These are phyloP conservation scores for Scaptomyza montana DNA, from an alignment of 1,140 invertebrate genomes.

Conservation along the genomic window DNA sequence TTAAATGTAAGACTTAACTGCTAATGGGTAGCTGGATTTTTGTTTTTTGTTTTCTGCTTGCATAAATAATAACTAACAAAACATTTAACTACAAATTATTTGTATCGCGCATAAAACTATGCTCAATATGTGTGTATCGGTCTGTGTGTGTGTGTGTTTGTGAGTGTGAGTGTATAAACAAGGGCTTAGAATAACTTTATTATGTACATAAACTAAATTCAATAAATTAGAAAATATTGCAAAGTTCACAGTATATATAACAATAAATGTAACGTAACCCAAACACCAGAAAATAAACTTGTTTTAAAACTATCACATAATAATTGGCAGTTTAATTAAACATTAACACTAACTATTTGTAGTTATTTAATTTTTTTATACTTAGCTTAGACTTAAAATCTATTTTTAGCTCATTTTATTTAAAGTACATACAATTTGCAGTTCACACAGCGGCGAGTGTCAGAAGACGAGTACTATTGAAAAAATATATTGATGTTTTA, in stretches of 20 bases:
- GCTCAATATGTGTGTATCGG: slow-evolving; percentile 6
- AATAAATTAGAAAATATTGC: slow-evolving; percentile 80
- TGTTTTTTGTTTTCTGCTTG: slow-evolving; percentile 34
- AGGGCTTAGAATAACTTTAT: slow-evolving; percentile 43
- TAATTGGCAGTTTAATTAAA: slow-evolving; percentile 79
- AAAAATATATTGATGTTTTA: slow-evolving; percentile 6
- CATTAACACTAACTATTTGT: slow-evolving; percentile 46
- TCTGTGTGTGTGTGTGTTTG: background rate
- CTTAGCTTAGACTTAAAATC: slow-evolving; percentile 26
- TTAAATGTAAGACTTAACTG: slow-evolving; percentile 64
- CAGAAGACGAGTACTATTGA: slow-evolving; percentile 16
- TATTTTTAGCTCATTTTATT: slow-evolving; percentile 26
- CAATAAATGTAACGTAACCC: slow-evolving; percentile 68
- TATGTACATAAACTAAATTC: slow-evolving; percentile 65
- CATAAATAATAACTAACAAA: slow-evolving; percentile 81
- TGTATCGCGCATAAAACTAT: slow-evolving; percentile 14
- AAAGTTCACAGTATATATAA: slow-evolving; percentile 69
- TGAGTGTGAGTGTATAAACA: slow-evolving; percentile 31
- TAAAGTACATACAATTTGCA: slow-evolving; percentile 44
- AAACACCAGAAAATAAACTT: slow-evolving; percentile 71
- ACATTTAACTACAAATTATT: slow-evolving; percentile 73
- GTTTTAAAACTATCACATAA: slow-evolving; percentile 79
- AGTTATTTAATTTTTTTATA: slow-evolving; percentile 48
- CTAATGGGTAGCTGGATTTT: slow-evolving; percentile 52
- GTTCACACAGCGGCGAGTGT: slow-evolving; percentile 27